Conservation (phyloP, 2,888 invertebrate species). For the Meiosimyza platycephala region DNA sequence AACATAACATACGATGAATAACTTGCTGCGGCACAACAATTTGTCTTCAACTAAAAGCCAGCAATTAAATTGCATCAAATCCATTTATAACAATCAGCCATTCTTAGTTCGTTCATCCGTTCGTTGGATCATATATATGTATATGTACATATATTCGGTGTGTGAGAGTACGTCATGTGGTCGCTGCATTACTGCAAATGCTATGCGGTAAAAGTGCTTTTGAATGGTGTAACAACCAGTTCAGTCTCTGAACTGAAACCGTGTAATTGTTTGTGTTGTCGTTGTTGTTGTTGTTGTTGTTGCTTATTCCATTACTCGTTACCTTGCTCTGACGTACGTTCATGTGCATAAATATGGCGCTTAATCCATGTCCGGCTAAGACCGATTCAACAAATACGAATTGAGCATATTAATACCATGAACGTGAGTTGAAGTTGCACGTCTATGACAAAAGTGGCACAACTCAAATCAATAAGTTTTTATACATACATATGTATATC, state of each 20-base stretch:
- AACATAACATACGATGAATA: too few relatives aligned
- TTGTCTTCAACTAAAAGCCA: constrained; percentile 58
- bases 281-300: constrained; percentile 7
- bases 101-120: constrained; percentile 19
- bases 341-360: constrained; percentile 50
- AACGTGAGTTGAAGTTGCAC: background rate
- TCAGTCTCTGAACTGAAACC: constrained; percentile 47
- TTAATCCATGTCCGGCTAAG: constrained; percentile 57
- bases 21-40: constrained; percentile 49
- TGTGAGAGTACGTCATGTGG: constrained; percentile 53
- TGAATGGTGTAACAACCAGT: constrained; percentile 59
- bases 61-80: constrained; percentile 61
- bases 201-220: constrained; percentile 5
- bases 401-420: background rate
- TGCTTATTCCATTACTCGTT: constrained; percentile 40
- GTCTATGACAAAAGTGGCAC: too few relatives aligned
- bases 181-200: constrained; percentile 28
- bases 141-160: constrained; percentile 9
- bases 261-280: constrained; percentile 58
- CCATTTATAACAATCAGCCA: constrained; percentile 63
- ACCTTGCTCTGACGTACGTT: background rate
- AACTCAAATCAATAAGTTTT: too few relatives aligned
- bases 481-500: too few relatives aligned
- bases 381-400: constrained; percentile 20
- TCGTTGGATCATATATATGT: background rate